Evolutionary conservation across 2,888 invertebrate genomes (phyloP).

Genomic region (Agrotis exclamationis): DNA sequence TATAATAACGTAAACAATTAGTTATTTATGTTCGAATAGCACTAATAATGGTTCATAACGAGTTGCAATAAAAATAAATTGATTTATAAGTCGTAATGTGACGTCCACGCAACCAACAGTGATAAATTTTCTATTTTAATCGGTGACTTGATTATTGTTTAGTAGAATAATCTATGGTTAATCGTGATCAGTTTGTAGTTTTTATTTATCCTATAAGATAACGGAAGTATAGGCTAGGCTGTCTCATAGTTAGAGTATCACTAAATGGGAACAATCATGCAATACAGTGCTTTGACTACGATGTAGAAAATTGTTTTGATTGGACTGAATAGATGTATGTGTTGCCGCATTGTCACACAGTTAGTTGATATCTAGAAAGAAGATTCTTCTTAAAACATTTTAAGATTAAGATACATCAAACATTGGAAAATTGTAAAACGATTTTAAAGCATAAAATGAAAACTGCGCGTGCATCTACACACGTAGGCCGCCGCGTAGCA

Average conservation of each 20-base stretch:
- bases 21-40: conserved; percentile 31
- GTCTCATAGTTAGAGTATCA: background rate
- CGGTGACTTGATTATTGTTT: conserved; percentile 62
- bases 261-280: conserved; percentile 11
- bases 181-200: conserved; percentile 9
- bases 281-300: conserved; percentile 9
- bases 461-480: background rate
- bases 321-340: background rate
- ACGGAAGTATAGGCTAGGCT: background rate
- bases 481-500: conserved; percentile 25
- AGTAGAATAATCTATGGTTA: conserved; percentile 20
- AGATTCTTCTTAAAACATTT: background rate
- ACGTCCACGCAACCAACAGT: conserved; percentile 37
- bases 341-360: background rate
- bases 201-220: conserved; percentile 5
- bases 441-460: no score
- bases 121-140: conserved; percentile 69
- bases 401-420: background rate
- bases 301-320: conserved; percentile 11
- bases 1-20: conserved; percentile 40
- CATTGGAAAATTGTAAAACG: background rate
- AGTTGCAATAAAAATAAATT: conserved; percentile 65
- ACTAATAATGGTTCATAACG: conserved; percentile 42
- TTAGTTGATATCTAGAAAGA: conserved; percentile 2
- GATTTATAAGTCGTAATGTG: conserved; percentile 60